Evolutionary conservation across 1,140 invertebrate genomes (phyloP), one percentile per base, ranked within the genome.

Genomic region (Camponotus vicinus): DNA sequence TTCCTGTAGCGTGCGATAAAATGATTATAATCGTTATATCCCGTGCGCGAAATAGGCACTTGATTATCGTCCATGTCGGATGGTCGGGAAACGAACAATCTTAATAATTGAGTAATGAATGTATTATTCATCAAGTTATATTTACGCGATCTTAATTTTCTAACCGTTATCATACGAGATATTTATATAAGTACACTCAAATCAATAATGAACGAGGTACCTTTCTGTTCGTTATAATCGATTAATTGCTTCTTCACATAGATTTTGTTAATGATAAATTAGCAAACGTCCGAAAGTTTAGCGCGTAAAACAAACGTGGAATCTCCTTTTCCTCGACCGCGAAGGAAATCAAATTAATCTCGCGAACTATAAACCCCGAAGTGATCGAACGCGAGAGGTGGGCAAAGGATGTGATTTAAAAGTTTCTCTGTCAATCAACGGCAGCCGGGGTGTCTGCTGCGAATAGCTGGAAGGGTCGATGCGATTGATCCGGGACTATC

Each of bases 371-470:
- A 40, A 42, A 45, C 45, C 34, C 13, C n/a, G 15, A 66, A 73
- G 13, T 76, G 85, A 73, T 79, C 77, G 55, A 86, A 80, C 34
- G 7, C n/a, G 40, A 7, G 18, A 3, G 52, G 13, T 18, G 34
- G n/a, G 27, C 18, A 40, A 82, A 57, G 87, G 64, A 59, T 80
- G 87, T 84, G 91, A 94, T 90, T 86, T 88, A 86, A 93, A 94
- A 94, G 90, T 94, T 94, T 90, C 73, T 71, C 90, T 93, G 92
- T 94, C 92, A 90, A 93, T 94, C 92, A 93, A 70, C 73, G 88
- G 73, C 85, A 89, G 63, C 80, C 61, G 52, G 76, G 37, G 86
- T 86, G 89, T 92, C 90, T 89, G 92, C 80, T 85, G 87, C 85
- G 89, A 93, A 91, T 92, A 86, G 87, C 88, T 90, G 80, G 69